These are phyloP conservation scores for Xyliphius kryptos DNA, from an alignment of 2,113 vertebrate genomes.

Conservation along the genomic window DNA sequence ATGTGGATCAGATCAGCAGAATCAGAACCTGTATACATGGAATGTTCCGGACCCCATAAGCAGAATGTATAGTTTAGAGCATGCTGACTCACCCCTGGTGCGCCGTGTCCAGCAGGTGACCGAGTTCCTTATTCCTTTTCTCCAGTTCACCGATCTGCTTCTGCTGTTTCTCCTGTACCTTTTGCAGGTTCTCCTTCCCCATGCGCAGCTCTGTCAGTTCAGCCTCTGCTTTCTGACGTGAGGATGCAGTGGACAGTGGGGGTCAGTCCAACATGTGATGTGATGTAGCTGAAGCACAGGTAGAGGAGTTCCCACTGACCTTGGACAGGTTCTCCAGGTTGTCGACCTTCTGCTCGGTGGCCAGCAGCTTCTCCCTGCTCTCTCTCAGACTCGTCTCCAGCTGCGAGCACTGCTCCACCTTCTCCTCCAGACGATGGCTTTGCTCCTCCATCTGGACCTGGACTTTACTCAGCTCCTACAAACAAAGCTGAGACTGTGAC, in stretches of 20 bases:
- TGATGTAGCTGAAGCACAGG: neutral
- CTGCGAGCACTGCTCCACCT: constrained; percentile 78
- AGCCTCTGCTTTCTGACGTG: constrained; percentile 78
- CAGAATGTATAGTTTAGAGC: too few species aligned
- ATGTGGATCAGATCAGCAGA: too few species aligned
- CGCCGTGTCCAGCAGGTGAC: constrained; percentile 70
- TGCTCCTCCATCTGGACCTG: constrained; percentile 77
- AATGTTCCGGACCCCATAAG: too few species aligned
- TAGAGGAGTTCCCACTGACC: constrained; percentile 60
- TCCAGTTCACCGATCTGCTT: constrained; percentile 70
- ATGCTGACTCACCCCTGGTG: constrained; percentile 67
- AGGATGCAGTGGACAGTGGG: neutral
- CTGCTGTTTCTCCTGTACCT: constrained; percentile 70
- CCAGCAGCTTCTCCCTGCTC: constrained; percentile 78
- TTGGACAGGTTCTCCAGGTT: constrained; percentile 77
- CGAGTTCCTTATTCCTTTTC: constrained; percentile 70
- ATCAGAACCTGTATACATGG: too few species aligned
- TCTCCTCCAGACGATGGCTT: constrained; percentile 73
- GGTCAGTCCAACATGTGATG: neutral
- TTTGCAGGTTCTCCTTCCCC: constrained; percentile 71
- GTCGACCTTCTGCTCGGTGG: constrained; percentile 80
- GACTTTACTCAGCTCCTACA: constrained; percentile 84
- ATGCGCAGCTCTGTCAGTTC: constrained; percentile 70
- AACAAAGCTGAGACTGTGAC: neutral
- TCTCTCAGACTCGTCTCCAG: constrained; percentile 83